Conservation (phyloP, 2,113 vertebrate genomes). For the Dicerorhinus sumatrensis region DNA sequence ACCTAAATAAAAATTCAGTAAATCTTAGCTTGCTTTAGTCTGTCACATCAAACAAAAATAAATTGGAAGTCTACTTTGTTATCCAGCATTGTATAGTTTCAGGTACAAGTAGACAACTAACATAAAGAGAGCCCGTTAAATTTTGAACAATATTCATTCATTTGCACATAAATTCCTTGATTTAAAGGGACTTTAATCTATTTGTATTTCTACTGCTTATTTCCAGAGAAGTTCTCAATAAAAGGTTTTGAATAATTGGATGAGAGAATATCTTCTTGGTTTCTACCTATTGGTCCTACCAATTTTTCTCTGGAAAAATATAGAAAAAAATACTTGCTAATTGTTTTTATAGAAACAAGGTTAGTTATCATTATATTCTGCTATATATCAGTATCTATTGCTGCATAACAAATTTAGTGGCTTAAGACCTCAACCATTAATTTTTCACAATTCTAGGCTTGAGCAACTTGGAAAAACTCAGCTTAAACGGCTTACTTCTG, state of each 20-base stretch:
- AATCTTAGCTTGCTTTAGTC: not conserved
- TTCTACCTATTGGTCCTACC: not conserved
- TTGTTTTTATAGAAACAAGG: not conserved
- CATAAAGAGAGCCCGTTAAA: not conserved
- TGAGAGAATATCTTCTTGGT: not conserved
- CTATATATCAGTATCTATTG: not conserved
- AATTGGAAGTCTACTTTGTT: not conserved
- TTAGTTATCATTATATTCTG: not conserved
- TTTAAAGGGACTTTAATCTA: not conserved
- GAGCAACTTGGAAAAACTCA: not conserved
- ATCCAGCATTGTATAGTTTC: not conserved
- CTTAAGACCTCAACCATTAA: not conserved
- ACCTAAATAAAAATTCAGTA: not conserved
- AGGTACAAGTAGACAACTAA: not conserved
- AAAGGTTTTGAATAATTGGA: not conserved
- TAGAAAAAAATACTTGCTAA: not conserved
- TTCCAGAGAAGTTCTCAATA: not conserved
- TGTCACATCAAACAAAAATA: not conserved
- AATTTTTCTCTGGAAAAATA: not conserved
- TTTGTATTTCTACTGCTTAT: not conserved
- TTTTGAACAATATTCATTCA: not conserved
- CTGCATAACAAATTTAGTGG: not conserved
- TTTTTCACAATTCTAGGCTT: not conserved
- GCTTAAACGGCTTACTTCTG: not conserved
- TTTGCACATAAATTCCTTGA: not conserved